Evolutionary conservation across 35 echinoderm and acorn worm species (phyloP).

Genomic region (Diadema setosum): DNA sequence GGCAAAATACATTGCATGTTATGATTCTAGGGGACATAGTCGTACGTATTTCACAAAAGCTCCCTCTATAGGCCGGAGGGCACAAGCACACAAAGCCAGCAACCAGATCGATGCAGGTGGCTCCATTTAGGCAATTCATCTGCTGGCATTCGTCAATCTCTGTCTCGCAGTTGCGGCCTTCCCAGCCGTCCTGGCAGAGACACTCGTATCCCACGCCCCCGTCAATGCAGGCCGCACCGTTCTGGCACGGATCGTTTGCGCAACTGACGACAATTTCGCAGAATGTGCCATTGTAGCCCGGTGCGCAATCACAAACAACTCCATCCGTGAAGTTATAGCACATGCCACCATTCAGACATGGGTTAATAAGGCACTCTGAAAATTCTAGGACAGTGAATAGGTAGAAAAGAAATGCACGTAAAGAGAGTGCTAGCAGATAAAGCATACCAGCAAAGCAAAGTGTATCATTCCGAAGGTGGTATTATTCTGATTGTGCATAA

Average conservation of each 20-base stretch:
- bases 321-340: conserved; percentile 31
- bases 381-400: not conserved
- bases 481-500: no score
- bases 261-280: conserved; percentile 39
- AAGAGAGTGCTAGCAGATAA: no score
- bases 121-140: conserved; percentile 1
- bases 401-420: not conserved
- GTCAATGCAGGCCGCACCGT: conserved; percentile 55
- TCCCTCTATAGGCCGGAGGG: not conserved
- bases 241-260: conserved; percentile 36
- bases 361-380: conserved; percentile 23
- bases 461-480: no score
- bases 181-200: conserved; percentile 25
- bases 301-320: conserved; percentile 27
- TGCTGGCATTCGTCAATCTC: conserved; percentile 16
- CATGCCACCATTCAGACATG: conserved; percentile 58
- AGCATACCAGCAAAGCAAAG: no score
- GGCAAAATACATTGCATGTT: no score
- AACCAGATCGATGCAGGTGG: not conserved
- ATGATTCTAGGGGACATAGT: not conserved
- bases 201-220: conserved; percentile 18
- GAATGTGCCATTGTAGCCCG: conserved; percentile 35
- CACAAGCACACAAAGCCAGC: conserved; percentile 17
- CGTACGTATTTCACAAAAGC: not conserved
- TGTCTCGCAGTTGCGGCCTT: conserved; percentile 58